phyloP scores from a whole-genome alignment of 2,888 invertebrate genomes.

The Monochamus alternatus region DNA sequence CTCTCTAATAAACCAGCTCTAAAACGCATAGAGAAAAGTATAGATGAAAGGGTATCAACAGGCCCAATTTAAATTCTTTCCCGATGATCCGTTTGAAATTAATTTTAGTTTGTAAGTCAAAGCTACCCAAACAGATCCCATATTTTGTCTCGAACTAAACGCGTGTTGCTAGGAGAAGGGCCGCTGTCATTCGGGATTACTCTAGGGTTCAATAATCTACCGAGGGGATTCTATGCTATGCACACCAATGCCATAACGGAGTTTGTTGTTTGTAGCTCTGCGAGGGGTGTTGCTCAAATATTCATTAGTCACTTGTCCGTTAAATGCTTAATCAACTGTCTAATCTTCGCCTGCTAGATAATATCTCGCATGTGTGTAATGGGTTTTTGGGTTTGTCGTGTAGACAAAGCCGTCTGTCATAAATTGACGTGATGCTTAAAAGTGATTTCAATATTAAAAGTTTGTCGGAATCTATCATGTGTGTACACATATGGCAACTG shows the following conservation, averaged over 20 bases:
- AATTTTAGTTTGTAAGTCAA: neutral
- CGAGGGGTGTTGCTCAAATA: slow-evolving; percentile 33
- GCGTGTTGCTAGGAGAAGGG: slow-evolving; percentile 43
- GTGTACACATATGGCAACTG: too few relatives aligned
- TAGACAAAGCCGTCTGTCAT: slow-evolving; percentile 1
- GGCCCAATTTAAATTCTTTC: neutral
- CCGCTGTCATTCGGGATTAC: slow-evolving; percentile 46
- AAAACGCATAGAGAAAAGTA: neutral
- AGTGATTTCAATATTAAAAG: neutral
- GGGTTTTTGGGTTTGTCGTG: neutral
- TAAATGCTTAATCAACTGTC: slow-evolving; percentile 31
- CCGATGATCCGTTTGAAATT: neutral
- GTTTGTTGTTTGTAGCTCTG: slow-evolving; percentile 28
- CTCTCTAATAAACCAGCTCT: too few relatives aligned
- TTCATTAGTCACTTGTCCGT: slow-evolving; percentile 35
- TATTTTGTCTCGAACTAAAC: slow-evolving; percentile 16
- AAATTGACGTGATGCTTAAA: neutral
- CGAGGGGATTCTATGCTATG: slow-evolving; percentile 44
- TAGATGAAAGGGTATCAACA: neutral
- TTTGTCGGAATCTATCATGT: too few relatives aligned
- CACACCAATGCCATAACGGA: slow-evolving; percentile 39
- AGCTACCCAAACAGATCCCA: slow-evolving; percentile 6
- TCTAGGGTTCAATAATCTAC: slow-evolving; percentile 51
- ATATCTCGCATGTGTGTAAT: slow-evolving; percentile 19
- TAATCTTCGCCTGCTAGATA: slow-evolving; percentile 28